Evolutionary conservation across 2,113 vertebrate genomes (phyloP).

Genomic region (Xenopus laevis): DNA sequence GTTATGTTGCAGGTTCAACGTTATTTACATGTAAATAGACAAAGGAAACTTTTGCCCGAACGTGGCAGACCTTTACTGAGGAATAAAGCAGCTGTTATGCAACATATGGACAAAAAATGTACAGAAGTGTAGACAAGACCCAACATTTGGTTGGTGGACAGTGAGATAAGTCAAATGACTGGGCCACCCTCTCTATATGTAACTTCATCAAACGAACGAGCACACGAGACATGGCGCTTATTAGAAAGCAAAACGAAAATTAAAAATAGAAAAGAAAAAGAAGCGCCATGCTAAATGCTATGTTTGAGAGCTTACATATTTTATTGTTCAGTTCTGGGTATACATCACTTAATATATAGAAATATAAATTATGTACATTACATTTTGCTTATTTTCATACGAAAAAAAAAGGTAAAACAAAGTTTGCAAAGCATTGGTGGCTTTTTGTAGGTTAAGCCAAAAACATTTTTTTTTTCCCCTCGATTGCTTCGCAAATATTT

Average conservation of each 20-base stretch:
- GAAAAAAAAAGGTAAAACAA: constrained; percentile 84
- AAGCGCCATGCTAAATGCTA: constrained; percentile 51
- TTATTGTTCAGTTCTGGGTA: constrained; percentile 84
- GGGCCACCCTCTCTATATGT: constrained; percentile 58
- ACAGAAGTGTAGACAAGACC: constrained; percentile 85
- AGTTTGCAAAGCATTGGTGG: constrained; percentile 99
- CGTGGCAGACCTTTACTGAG: constrained; percentile 86
- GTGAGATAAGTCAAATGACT: constrained; percentile 49
- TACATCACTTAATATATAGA: constrained; percentile 95
- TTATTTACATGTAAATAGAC: constrained; percentile 99
- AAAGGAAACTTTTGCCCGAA: constrained; percentile 81
- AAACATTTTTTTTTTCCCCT: constrained; percentile 77
- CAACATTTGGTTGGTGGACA: constrained; percentile 64
- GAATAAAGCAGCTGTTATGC: constrained; percentile 95
- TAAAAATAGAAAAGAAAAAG: constrained; percentile 51
- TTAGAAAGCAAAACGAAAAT: constrained; percentile 82
- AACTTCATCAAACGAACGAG: constrained; percentile 62
- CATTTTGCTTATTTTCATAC: constrained; percentile 99
- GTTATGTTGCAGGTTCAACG: constrained; percentile 99
- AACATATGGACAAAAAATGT: constrained; percentile 90
- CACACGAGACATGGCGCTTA: constrained; percentile 66
- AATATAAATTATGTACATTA: constrained; percentile 93
- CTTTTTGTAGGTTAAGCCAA: constrained; percentile 99
- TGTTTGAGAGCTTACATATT: constrained; percentile 81
- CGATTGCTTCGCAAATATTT: constrained; percentile 97